These are phyloP conservation scores for Grammomys surdaster DNA, from an alignment of 2,113 vertebrate species.

Conservation along the genomic window DNA sequence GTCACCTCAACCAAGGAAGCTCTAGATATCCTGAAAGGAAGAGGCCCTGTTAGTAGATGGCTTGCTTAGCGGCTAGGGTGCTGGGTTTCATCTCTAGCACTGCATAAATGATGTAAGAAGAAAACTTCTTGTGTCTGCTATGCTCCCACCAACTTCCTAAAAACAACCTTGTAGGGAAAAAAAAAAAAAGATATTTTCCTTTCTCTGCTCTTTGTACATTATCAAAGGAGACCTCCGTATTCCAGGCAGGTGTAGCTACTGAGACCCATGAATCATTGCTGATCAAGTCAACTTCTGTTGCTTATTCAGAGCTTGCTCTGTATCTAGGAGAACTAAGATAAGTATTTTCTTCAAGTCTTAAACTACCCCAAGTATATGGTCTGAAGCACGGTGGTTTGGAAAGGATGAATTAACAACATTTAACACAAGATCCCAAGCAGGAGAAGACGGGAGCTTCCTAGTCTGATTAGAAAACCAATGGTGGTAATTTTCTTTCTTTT, in stretches of 20 bases:
- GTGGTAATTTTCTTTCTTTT: slow-evolving; percentile 1
- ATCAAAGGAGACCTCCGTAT: slow-evolving; percentile 3
- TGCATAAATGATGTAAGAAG: not conserved
- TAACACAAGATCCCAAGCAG: not conserved
- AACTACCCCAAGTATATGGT: slow-evolving; percentile 30
- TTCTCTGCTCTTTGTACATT: not conserved
- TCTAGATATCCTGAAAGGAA: not conserved
- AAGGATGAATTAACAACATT: not conserved
- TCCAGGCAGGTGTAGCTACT: not conserved
- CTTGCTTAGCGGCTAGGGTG: too few relatives aligned
- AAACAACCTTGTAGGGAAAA: not conserved
- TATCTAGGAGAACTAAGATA: not conserved
- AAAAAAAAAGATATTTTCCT: not conserved
- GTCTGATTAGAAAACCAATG: not conserved
- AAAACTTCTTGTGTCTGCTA: not conserved
- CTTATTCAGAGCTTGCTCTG: not conserved
- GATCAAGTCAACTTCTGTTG: not conserved
- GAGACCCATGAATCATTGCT: not conserved
- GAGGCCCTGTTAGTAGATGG: too few relatives aligned
- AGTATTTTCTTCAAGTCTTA: slow-evolving; percentile 53
- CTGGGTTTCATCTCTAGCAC: not conserved
- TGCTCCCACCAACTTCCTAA: not conserved
- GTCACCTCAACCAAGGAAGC: not conserved
- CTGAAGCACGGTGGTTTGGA: not conserved
- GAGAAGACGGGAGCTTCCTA: not conserved